A percentile compares a stretch with the other conserved stretches of the same genome.
phyloP scores from a whole-genome alignment of 2,113 vertebrate species.

The Pogona vitticeps region DNA sequence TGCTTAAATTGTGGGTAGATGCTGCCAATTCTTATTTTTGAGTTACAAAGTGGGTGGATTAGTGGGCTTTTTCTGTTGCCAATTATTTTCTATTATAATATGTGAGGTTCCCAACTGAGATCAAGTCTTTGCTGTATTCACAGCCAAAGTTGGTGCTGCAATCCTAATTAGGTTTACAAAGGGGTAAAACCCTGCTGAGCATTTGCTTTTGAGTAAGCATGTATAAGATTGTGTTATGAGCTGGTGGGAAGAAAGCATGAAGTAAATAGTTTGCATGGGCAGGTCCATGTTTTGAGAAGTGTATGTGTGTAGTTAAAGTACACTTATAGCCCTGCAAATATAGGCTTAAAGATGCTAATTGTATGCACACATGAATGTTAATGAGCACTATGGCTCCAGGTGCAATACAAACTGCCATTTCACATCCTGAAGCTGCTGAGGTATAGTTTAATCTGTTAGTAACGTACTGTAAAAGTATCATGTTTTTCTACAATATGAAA shows the following conservation, averaged over 20 bases:
- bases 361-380: no score
- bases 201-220: background rate
- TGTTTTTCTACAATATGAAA: no score
- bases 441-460: no score
- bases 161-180: no score
- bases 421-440: no score
- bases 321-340: background rate
- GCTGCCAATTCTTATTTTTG: background rate
- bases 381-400: no score
- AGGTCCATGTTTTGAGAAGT: background rate
- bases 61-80: background rate
- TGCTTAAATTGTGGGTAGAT: constrained; percentile 13
- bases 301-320: no score
- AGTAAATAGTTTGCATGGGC: background rate
- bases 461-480: no score
- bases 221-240: background rate
- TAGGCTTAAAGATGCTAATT: background rate
- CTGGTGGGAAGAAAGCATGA: background rate
- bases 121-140: background rate
- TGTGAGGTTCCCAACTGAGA: background rate
- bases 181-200: background rate
- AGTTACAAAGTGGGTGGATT: background rate
- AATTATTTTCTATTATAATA: background rate
- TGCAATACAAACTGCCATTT: no score
- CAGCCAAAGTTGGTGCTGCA: background rate